phyloP scores from a whole-genome alignment of 2,888 invertebrate genomes.

The Criorhina ranunculi region DNA sequence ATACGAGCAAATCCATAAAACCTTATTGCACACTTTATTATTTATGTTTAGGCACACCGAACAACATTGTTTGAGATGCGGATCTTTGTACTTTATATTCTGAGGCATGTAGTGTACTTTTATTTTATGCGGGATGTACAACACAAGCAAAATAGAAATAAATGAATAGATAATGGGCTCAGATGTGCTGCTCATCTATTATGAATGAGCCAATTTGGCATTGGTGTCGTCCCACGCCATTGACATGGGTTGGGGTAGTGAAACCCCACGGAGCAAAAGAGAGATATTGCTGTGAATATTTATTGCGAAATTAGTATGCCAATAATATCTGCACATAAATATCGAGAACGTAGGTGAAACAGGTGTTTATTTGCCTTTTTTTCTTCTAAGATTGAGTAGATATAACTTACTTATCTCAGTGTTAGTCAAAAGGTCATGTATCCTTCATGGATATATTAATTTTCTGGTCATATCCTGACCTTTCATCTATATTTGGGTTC shows the following conservation, averaged over 20 bases:
- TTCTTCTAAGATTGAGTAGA: not conserved
- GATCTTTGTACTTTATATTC: constrained; percentile 48
- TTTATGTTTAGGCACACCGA: constrained; percentile 21
- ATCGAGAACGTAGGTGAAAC: not conserved
- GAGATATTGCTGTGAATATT: constrained; percentile 38
- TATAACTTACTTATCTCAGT: not conserved
- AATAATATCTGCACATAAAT: constrained; percentile 16
- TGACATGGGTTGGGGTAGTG: not conserved
- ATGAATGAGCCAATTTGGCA: constrained; percentile 64
- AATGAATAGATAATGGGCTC: constrained; percentile 69
- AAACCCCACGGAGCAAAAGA: not conserved
- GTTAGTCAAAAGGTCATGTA: constrained; percentile 9
- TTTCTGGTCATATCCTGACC: too few relatives aligned
- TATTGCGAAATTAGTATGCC: constrained; percentile 44
- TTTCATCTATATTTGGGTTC: too few relatives aligned
- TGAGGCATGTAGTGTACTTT: constrained; percentile 23
- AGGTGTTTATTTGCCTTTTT: not conserved
- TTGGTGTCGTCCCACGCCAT: constrained; percentile 4
- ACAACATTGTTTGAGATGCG: constrained; percentile 21
- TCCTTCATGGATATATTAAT: too few relatives aligned
- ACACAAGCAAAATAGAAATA: constrained; percentile 55
- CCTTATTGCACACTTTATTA: too few relatives aligned
- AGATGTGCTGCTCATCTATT: constrained; percentile 63
- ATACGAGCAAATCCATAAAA: too few relatives aligned
- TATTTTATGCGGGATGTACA: constrained; percentile 14